Evolutionary conservation across 2,113 vertebrate species (phyloP).

Genomic region (Python bivittatus): DNA sequence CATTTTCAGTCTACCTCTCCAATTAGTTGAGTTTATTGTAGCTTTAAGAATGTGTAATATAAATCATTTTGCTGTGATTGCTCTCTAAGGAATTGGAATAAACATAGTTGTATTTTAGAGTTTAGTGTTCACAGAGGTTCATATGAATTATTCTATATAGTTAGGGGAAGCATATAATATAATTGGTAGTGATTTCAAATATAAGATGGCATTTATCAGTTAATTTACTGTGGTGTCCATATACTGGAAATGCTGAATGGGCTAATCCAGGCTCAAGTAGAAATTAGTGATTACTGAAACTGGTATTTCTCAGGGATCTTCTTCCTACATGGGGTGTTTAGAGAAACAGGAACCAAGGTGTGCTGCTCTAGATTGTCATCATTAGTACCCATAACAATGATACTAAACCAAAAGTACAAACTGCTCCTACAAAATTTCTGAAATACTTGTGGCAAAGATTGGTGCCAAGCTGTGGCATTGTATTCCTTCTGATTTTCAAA

Average conservation of each 20-base stretch:
- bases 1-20: neutral
- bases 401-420: neutral
- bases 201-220: neutral
- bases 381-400: neutral
- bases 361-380: neutral
- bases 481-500: neutral
- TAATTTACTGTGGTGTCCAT: neutral
- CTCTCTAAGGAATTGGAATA: neutral
- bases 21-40: neutral
- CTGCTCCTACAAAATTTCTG: neutral
- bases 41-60: neutral
- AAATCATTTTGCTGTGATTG: neutral
- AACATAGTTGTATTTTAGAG: neutral
- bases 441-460: neutral
- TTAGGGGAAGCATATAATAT: neutral
- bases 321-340: no score
- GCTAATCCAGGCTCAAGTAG: neutral
- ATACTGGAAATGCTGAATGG: neutral
- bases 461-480: neutral
- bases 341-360: neutral
- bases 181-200: neutral
- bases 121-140: neutral
- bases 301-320: neutral
- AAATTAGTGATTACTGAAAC: neutral
- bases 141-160: neutral